Evolutionary conservation across 2,797 vertebrate genomes (phyloP), one percentile per base, ranked within the genome.

Genomic region (Manis javanica): DNA sequence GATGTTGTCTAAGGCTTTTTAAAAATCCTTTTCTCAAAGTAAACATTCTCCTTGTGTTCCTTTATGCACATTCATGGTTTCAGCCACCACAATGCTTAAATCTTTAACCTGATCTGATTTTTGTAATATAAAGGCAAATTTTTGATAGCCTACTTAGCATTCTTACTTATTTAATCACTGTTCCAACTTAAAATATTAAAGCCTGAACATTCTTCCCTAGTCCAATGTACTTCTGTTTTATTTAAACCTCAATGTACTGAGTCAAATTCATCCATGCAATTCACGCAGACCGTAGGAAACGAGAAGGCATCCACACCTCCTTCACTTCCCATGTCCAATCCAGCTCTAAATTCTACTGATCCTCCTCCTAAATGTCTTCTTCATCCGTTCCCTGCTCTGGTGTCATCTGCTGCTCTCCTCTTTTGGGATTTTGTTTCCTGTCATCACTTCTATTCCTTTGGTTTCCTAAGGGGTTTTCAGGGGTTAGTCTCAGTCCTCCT

Each of bases 181-280:
- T 57, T 57, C 31, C 46, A 81, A 94, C n/a, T 86, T 75, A 74
- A 81, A 64, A 53, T 64, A 74, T 69, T 57, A 89, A 96, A 91
- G 18, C 12, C 24, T 42, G 21, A 71, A 63, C 31, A 51, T 68
- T 61, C 13, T 29, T 94, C 79, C n/a, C 31, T 66, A 51, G 13
- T 84, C 55, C 69, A 83, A 91, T 87, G 16, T 66, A 51, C 42
- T 87, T 94, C 61, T 79, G 10, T 55, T 74, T 92, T 85, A 64
- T 87, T 94, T 82, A 59, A 85, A 57, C n/a, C 1, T 84, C 84
- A 81, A 2, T 21, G 23, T 61, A 61, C 13, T 49, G 6, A 11
- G 31, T 31, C 2, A 2, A 92, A 63, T 59, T 49, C 3, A 5
- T 26, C 61, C 7, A 63, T 11, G 49, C 6, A 19, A 0, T 61